Evolutionary conservation across 2,888 invertebrate species (phyloP), one percentile per base, ranked within the genome.

Genomic region (Erpobdella octoculata): DNA sequence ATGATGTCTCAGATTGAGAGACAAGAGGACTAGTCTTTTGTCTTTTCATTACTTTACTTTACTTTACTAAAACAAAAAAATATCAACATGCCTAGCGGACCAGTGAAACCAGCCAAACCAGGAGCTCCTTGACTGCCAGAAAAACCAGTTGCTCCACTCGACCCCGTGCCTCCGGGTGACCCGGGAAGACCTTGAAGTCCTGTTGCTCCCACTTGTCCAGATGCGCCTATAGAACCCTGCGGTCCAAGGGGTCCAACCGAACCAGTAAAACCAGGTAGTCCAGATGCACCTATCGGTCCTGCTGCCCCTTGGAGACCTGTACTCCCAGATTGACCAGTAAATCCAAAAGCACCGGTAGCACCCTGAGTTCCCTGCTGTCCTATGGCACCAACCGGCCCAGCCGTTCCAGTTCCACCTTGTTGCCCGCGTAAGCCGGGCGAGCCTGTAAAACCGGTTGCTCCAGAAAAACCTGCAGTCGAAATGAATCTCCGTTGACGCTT

Each of bases 361-460:
- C 73, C 73, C 12, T 65, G 8, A 6, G 28, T 25, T 53, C 53
- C 53, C 8, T 8, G 33, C 12, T 21, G 15, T 37, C 70, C 70
- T 21, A n/a, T 28, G 18, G 59, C 15, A 21, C 70, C 70, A 4
- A 25, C 37, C 6, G 25, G 9, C 18, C 70, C 70, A 0, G 53
- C 53, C 33, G 8, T 18, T 31, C 68, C 68, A n/a, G 48, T n/a
- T 33, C 46, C 21, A 37, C 62, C 62, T 8, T 5, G 3, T 53
- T 28, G 53, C 5, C 62, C 62, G 28, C n/a, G 41, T 36, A 35
- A 41, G 36, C 74, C 74, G 15, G 62, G 59, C 28, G 58, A 41
- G n/a, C 74, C 74, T 31, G 72, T 61, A 4, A 53, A 53, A 46
- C 74, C 74, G 21, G 41, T 33, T 1, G 62, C 28, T 58, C 74